Base-by-base conservation (phyloP, 2,888 invertebrate species). In the Diadegma fenestrale region DNA sequence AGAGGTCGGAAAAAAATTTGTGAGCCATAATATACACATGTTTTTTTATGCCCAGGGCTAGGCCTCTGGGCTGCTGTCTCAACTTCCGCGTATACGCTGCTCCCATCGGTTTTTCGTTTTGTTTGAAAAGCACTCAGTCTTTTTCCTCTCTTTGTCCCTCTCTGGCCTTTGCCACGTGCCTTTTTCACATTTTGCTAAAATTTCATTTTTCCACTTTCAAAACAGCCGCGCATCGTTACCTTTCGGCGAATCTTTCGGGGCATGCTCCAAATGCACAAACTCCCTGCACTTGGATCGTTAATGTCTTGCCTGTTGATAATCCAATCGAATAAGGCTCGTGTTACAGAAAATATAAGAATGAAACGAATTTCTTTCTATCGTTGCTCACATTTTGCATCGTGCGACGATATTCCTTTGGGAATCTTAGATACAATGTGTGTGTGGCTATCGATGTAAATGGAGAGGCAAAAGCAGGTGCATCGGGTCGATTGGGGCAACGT, bases 401-500 rank as follows among this genome's bases (percentile, higher is more conserved):
- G 4, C 43, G 63, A 30, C 33, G n/a, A 75, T 33, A 45, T 5
- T 43, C 63, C 45, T 45, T 19, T 14, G 45, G 63, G 45, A 30
- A 63, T 63, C 63, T 75, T 26, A 64, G 33, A 64, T 45, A 30
- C 64, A 63, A 58, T 48, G 41, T 58, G n/a, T n/a, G n/a, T n/a
- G n/a, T n/a, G 8, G 14, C 19, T 43, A 43, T 76, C 63, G 43
- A 73, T 68, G 73, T 72, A 51, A 14, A 37, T 83, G 33, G 41
- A 63, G 48, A 22, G 19, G 10, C 12, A 33, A 22, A 54, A 17
- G n/a, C n/a, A n/a, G 63, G 45, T 63, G 48, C 48, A 66, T 51
- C 5, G 51, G 48, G 63, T 41, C 41, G 66, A 71, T 75, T 58
- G 54, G 76, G 41, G n/a, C 45, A 84, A 84, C 45, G 63, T 54